Percentiles rank a stretch among this genome's conserved stretches.
Conservation (phyloP, 2,797 vertebrate genomes). For the Gambelia wislizenii region DNA sequence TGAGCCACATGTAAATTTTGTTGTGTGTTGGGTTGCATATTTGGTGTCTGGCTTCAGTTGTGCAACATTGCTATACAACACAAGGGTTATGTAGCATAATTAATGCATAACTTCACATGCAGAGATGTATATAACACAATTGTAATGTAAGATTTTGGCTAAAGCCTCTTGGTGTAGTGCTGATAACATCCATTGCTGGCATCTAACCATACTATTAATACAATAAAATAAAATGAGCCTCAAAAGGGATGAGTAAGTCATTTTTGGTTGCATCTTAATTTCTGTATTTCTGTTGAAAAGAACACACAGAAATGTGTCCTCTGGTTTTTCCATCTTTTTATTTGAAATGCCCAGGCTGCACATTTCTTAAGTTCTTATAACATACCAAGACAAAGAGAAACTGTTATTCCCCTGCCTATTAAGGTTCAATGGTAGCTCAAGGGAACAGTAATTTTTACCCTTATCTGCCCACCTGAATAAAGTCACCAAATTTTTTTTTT, state of each 20-base stretch:
- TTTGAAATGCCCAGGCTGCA: neutral
- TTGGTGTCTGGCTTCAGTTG: no score
- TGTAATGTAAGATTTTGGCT: no score
- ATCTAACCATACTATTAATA: neutral
- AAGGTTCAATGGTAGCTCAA: neutral
- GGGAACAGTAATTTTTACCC: neutral
- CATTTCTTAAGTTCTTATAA: neutral
- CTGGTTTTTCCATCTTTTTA: neutral
- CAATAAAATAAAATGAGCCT: neutral
- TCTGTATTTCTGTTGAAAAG: neutral
- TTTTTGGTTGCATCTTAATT: neutral
- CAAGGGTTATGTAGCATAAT: no score
- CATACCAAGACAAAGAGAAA: neutral
- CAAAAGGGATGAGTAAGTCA: neutral
- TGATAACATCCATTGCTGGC: neutral
- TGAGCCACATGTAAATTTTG: no score
- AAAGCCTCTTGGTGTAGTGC: neutral
- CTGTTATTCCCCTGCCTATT: neutral
- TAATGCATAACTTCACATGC: no score
- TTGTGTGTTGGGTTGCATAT: no score
- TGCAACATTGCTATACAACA: no score
- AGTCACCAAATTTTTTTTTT: no score
- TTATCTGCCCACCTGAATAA: rapidly evolving
- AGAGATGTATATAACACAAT: no score
- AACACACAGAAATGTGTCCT: neutral